Evolutionary conservation across 2,797 vertebrate species (phyloP).

Genomic region (Gymnodraco acuticeps): DNA sequence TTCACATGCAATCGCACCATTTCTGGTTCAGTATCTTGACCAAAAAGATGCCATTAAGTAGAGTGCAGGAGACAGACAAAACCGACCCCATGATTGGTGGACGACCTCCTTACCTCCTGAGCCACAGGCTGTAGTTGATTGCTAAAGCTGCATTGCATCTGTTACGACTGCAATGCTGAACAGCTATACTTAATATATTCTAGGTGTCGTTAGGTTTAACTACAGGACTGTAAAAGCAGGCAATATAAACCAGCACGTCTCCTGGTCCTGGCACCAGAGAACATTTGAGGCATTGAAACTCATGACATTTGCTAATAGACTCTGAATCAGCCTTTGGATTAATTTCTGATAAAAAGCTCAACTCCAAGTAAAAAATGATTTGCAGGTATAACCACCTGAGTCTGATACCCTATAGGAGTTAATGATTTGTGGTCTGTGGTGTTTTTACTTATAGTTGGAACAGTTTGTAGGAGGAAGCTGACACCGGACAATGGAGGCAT

Average conservation of each 20-base stretch:
- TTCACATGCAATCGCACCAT: too few species aligned
- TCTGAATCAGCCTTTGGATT: slow-evolving; percentile 2
- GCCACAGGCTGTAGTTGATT: background rate
- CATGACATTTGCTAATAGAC: slow-evolving; percentile 10
- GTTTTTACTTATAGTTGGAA: slow-evolving; percentile 50
- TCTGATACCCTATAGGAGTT: slow-evolving; percentile 40
- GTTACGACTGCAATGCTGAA: slow-evolving; percentile 20
- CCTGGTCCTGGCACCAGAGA: slow-evolving; percentile 16
- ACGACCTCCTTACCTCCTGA: too few species aligned
- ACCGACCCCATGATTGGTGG: too few species aligned
- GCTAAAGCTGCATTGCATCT: slow-evolving; percentile 37
- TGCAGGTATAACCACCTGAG: slow-evolving; percentile 22
- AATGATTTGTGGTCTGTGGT: slow-evolving; percentile 61
- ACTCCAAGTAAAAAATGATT: slow-evolving; percentile 15
- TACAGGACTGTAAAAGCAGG: slow-evolving; percentile 27
- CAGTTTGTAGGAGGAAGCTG: slow-evolving; percentile 51
- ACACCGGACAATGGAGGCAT: slow-evolving; percentile 64
- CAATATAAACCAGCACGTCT: slow-evolving; percentile 4
- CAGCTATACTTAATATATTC: slow-evolving; percentile 26
- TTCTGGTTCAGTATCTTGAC: too few species aligned
- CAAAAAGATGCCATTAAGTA: too few species aligned
- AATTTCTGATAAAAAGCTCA: slow-evolving; percentile 21
- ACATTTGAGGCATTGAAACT: slow-evolving; percentile 9
- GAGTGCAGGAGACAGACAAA: too few species aligned
- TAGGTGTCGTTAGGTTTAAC: slow-evolving; percentile 30